Evolutionary conservation across 2,797 vertebrate genomes (phyloP), one percentile per base, ranked within the genome.

Genomic region (Sarcoramphus papa): DNA sequence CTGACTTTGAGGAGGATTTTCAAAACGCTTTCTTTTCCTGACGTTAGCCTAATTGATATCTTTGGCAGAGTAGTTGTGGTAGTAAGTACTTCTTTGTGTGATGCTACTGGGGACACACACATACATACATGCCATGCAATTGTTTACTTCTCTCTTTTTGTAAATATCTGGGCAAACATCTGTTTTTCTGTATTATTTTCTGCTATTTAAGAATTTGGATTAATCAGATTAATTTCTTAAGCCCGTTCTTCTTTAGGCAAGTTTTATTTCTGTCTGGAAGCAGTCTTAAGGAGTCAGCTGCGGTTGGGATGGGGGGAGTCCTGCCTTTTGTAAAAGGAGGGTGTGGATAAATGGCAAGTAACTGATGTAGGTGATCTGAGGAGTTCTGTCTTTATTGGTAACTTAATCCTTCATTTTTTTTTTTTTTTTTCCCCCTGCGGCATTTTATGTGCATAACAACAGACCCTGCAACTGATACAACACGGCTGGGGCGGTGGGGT

Each of bases 71-170:
- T 14, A 48, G 25, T 16, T 77, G 56, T 69, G 21, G 20, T 35
- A 37, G 7, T n/a, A 40, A 35, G 27, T 63, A 18, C 2, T n/a
- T 67, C 18, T 67, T 70, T 47, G 31, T 50, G 33, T 50, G 6
- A 11, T 21, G 18, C 9, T 68, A 2, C 16, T 23, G 22, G 41
- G 9, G 14, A 25, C 2, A 22, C 5, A 14, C 6, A 33, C 4
- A 2, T 8, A 18, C 3, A 3, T 5, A 5, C 13, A 5, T 0
- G 0, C 33, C 2, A 0, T 57, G 40, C 57, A 56, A 10, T 56
- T 64, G 33, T 68, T 88, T 59, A 16, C 20, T 7, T 73, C 19
- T 60, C 28, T 35, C 8, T 22, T 9, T 51, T 27, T 76, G 12
- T 56, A 84, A 84, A 22, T 90, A 63, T 6, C 31, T 73, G 51